These are phyloP conservation scores for Falco concolor DNA, from an alignment of 2,797 vertebrate species.

Conservation along the genomic window DNA sequence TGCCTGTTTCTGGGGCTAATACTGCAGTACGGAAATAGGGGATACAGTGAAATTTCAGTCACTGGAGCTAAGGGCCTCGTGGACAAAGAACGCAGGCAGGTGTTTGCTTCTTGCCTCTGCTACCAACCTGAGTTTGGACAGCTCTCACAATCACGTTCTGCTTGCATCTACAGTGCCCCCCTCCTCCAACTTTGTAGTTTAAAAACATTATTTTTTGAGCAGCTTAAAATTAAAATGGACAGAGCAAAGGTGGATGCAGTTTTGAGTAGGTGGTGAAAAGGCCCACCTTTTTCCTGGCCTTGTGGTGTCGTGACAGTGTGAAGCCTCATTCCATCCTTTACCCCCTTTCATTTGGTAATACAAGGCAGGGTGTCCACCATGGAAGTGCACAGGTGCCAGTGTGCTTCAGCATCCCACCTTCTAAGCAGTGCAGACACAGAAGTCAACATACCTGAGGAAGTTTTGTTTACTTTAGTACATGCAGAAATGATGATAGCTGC, in stretches of 20 bases:
- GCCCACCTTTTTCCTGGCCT: background rate
- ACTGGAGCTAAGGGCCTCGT: background rate
- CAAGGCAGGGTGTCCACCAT: background rate
- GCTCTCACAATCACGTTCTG: background rate
- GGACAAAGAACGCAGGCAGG: background rate
- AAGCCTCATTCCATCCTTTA: background rate
- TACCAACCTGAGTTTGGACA: background rate
- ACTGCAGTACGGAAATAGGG: background rate
- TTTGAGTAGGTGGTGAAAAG: background rate
- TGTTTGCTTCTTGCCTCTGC: background rate
- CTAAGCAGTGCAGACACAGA: background rate
- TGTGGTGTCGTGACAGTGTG: background rate
- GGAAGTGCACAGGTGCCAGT: background rate
- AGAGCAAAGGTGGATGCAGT: background rate
- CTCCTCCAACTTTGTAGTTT: background rate
- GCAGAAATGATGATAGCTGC: background rate
- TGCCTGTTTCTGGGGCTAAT: background rate
- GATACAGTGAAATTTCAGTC: background rate
- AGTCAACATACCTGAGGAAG: background rate
- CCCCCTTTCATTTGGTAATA: background rate
- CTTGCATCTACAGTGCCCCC: background rate
- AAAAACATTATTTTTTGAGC: background rate
- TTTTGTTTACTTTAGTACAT: background rate
- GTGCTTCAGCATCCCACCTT: background rate
- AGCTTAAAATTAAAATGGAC: background rate